Evolutionary conservation across 2,797 vertebrate species (phyloP), one percentile per base, ranked within the genome.

Genomic region (Cyprinella venusta): DNA sequence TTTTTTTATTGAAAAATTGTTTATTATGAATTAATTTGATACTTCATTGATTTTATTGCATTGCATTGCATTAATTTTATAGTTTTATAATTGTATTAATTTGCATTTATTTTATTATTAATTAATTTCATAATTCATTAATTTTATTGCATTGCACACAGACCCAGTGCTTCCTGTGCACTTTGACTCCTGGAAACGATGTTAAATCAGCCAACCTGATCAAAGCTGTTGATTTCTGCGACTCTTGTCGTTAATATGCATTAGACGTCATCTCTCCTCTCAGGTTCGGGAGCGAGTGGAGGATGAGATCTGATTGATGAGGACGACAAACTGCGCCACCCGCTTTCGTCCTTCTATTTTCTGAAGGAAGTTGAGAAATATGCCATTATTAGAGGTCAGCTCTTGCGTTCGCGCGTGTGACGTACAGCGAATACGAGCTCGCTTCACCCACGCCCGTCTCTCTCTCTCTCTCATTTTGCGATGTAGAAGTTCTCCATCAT

Each of bases 401-500:
- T 10, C 76, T 67, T 78, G 33, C 4, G 42, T 70, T 8, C 40
- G 21, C 40, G 30, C 40, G 30, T 42, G 30, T 19, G 64, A 24
- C 48, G 30, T 45, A 36, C 52, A 63, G 38, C 56, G 10, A 19
- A 63, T 30, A 48, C 48, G 36, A 79, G 5, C 71, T 24, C 59
- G 24, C 33, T 56, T 65, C 59, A 42, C 40, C 16, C 18, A 2
- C 6, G n/a, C 54, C 30, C 33, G n/a, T 26, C 36, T 78, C 7
- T 56, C 13, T 82, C 48, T 45, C 15, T 48, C 72, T 45, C 4
- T n/a, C n/a, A n/a, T n/a, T n/a, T n/a, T 72, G 42, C 54, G 8
- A 10, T 74, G 77, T 67, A 71, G 68, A 79, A 68, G 54, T 68
- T 59, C 80, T 86, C 63, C 87, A 79, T 85, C 26, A 26, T 50